phyloP scores from a whole-genome alignment of 2,113 vertebrate genomes.

The Gila orcuttii region DNA sequence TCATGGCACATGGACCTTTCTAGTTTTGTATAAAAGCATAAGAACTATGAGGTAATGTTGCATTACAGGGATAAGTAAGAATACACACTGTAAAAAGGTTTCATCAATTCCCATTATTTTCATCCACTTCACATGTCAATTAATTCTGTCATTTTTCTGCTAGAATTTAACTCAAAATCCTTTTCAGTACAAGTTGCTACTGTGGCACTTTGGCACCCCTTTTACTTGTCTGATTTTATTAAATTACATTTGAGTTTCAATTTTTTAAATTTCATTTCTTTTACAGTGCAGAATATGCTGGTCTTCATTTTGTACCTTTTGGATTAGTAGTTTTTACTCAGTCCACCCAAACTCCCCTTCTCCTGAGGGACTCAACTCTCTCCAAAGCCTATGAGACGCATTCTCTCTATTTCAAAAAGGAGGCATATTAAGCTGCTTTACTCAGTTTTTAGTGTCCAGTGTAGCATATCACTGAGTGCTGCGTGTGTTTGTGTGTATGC shows the following conservation, averaged over 20 bases:
- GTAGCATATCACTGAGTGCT: conserved; percentile 42
- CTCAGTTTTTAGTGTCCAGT: conserved; percentile 12
- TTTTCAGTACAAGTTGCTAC: not conserved
- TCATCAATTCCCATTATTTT: not conserved
- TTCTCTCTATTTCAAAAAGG: conserved; percentile 8
- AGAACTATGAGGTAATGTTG: not conserved
- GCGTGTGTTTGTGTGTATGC: conserved; percentile 37
- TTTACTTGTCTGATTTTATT: not conserved
- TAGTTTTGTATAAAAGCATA: not conserved
- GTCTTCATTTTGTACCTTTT: conserved; percentile 2
- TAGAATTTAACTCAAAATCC: not conserved
- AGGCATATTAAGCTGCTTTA: not conserved
- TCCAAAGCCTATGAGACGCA: not conserved
- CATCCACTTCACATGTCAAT: not conserved
- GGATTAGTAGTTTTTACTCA: not conserved
- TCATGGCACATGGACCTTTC: not conserved
- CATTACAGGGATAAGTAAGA: not conserved
- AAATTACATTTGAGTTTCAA: not conserved
- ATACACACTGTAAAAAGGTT: not conserved
- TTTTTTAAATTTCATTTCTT: not conserved
- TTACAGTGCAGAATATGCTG: not conserved
- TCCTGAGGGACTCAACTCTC: not conserved
- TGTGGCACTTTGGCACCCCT: not conserved
- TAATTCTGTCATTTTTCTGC: not conserved
- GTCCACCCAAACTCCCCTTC: not conserved